phyloP scores from a whole-genome alignment of 2,888 invertebrate species.

The Sarcophaga carnaria region DNA sequence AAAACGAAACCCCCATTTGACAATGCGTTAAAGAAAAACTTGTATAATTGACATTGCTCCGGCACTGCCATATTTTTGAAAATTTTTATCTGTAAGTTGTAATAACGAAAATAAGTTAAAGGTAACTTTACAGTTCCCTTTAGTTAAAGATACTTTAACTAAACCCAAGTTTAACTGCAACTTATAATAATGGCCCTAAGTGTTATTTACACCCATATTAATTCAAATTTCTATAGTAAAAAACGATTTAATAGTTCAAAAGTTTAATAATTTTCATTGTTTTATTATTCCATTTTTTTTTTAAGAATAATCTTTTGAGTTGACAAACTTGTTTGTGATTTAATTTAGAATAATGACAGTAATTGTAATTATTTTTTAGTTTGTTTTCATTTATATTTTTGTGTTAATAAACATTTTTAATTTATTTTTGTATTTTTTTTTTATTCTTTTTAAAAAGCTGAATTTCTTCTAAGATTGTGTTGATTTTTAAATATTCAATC shows the following conservation, averaged over 20 bases:
- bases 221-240: neutral
- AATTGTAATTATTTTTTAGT: constrained; percentile 32
- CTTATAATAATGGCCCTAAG: too few species aligned
- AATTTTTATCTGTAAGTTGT: too few species aligned
- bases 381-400: neutral
- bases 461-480: constrained; percentile 26
- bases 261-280: constrained; percentile 36
- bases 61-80: too few species aligned
- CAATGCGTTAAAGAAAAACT: too few species aligned
- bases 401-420: constrained; percentile 4
- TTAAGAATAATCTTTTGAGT: constrained; percentile 52
- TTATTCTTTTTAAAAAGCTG: constrained; percentile 44
- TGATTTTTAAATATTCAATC: constrained; percentile 51
- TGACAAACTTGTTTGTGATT: constrained; percentile 55
- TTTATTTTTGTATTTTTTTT: constrained; percentile 10
- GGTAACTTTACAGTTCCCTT: too few species aligned
- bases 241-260: constrained; percentile 5
- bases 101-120: too few species aligned
- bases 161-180: too few species aligned
- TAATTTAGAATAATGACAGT: constrained; percentile 25
- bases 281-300: constrained; percentile 7
- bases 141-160: too few species aligned
- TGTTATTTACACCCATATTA: too few species aligned
- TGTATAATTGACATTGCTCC: too few species aligned
- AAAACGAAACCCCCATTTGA: too few species aligned